Percentiles rank a stretch among this genome's conserved stretches.
Conservation (phyloP, 1,140 invertebrate genomes). For the Drosophila sulfurigaster region DNA sequence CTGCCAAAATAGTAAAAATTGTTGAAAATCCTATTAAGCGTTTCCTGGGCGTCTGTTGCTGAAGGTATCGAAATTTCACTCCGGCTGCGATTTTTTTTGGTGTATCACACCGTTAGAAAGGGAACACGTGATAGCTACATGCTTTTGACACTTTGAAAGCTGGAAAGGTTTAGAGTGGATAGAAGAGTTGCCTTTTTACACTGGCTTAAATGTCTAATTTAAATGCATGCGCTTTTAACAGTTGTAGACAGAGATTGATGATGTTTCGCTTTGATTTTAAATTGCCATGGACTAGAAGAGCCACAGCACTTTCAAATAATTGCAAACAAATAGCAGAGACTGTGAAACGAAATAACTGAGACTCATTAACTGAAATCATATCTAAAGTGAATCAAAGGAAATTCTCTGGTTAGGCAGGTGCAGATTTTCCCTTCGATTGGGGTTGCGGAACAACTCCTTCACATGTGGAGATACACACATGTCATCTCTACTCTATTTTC, state of each 20-base stretch:
- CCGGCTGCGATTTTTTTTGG: neutral
- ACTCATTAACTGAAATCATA: slow-evolving; percentile 60
- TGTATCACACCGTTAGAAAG: slow-evolving; percentile 29
- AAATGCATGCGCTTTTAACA: slow-evolving; percentile 84
- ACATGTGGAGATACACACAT: slow-evolving; percentile 61
- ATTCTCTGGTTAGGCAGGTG: slow-evolving; percentile 54
- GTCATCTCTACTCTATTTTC: slow-evolving; percentile 70
- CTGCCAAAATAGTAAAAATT: slow-evolving; percentile 78
- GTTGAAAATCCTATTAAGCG: slow-evolving; percentile 80
- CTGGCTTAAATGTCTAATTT: slow-evolving; percentile 84
- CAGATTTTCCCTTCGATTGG: slow-evolving; percentile 60
- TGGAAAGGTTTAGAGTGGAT: neutral
- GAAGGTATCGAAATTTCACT: slow-evolving; percentile 50
- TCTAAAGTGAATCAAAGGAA: neutral
- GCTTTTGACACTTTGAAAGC: slow-evolving; percentile 63
- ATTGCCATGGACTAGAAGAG: slow-evolving; percentile 8
- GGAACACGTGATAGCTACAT: slow-evolving; percentile 7
- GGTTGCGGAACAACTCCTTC: slow-evolving; percentile 60
- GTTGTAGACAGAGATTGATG: slow-evolving; percentile 83
- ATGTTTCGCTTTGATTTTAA: slow-evolving; percentile 58
- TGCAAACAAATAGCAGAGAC: slow-evolving; percentile 61
- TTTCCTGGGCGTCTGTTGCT: slow-evolving; percentile 67
- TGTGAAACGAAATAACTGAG: slow-evolving; percentile 29
- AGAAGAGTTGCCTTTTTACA: slow-evolving; percentile 23
- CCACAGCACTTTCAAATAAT: slow-evolving; percentile 52